These are phyloP conservation scores for Phylloscopus collybita DNA, from an alignment of 2,797 vertebrate genomes.

Conservation along the genomic window DNA sequence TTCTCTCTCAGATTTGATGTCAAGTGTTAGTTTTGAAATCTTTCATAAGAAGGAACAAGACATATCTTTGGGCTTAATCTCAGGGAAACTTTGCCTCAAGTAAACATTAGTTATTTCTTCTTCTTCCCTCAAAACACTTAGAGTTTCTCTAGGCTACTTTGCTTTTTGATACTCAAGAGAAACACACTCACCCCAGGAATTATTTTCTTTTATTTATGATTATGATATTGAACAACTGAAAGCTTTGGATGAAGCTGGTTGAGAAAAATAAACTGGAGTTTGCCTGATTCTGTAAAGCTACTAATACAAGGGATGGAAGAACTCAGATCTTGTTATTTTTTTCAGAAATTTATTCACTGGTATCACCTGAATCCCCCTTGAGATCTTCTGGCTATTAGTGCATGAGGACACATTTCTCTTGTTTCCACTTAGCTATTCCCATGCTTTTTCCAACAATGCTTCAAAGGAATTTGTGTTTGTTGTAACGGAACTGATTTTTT, in stretches of 20 bases:
- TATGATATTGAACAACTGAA: not conserved
- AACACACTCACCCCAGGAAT: not conserved
- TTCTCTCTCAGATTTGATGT: not conserved
- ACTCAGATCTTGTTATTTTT: not conserved
- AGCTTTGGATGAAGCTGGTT: not conserved
- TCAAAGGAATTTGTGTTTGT: not conserved
- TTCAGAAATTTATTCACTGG: not conserved
- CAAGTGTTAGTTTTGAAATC: slow-evolving; percentile 7
- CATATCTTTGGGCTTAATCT: not conserved
- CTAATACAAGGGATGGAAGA: not conserved
- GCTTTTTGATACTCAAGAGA: not conserved
- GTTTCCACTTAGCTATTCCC: not conserved
- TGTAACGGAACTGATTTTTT: not conserved
- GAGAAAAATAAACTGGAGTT: not conserved
- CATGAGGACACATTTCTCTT: not conserved
- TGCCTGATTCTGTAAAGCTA: not conserved
- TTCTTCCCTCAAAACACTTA: not conserved
- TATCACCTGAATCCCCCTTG: not conserved
- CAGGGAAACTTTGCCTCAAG: not conserved
- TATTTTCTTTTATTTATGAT: not conserved
- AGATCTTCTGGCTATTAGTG: not conserved
- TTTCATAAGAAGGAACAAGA: slow-evolving; percentile 1
- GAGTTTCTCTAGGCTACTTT: not conserved
- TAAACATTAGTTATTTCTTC: not conserved
- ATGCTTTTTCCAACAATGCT: not conserved